These are phyloP conservation scores for Hypena proboscidalis DNA, from an alignment of 2,888 invertebrate genomes.

Conservation along the genomic window DNA sequence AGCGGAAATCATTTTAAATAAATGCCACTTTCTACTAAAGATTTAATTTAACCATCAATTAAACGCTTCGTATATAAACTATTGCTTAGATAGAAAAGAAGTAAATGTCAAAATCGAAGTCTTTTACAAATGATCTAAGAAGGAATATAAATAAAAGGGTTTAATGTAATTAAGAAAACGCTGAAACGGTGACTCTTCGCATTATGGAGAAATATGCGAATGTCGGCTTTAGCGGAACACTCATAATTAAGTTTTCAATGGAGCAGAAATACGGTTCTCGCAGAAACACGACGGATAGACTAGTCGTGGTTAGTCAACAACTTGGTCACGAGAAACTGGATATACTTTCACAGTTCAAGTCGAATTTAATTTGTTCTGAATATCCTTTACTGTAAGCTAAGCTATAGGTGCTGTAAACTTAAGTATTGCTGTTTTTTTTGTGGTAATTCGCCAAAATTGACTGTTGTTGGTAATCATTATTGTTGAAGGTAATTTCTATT, in stretches of 20 bases:
- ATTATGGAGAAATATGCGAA: slow-evolving; percentile 43
- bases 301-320: slow-evolving; percentile 40
- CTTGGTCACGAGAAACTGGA: slow-evolving; percentile 45
- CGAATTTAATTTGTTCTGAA: too few relatives aligned
- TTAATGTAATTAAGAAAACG: slow-evolving; percentile 62
- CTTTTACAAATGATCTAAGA: neutral
- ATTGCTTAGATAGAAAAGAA: neutral
- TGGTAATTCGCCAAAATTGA: too few relatives aligned
- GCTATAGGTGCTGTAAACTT: too few relatives aligned
- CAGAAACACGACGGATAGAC: slow-evolving; percentile 53
- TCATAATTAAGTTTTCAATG: slow-evolving; percentile 75
- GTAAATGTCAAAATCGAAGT: neutral
- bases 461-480: too few relatives aligned
- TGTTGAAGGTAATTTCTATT: too few relatives aligned
- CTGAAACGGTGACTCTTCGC: slow-evolving; percentile 44
- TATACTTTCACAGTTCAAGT: slow-evolving; percentile 12
- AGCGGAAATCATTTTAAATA: too few relatives aligned
- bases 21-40: too few relatives aligned
- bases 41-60: too few relatives aligned
- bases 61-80: too few relatives aligned
- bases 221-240: slow-evolving; percentile 38
- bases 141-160: slow-evolving; percentile 2
- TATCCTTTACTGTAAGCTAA: too few relatives aligned
- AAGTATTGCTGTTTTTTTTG: too few relatives aligned
- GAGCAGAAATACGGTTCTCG: slow-evolving; percentile 67